Evolutionary conservation across 2,113 vertebrate species (phyloP).

Genomic region (Catagonus wagneri): DNA sequence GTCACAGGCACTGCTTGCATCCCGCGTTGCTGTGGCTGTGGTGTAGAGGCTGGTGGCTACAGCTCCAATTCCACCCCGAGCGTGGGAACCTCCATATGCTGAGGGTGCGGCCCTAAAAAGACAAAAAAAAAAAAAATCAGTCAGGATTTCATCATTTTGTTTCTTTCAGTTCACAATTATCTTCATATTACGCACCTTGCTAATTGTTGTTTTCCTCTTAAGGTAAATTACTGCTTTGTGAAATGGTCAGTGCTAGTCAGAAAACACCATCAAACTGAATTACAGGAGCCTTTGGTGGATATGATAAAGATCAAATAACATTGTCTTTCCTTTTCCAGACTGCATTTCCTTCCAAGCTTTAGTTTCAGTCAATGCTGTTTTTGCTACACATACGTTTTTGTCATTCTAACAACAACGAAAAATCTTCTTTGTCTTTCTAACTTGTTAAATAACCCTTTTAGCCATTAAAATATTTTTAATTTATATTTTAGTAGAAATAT

Average conservation of each 20-base stretch:
- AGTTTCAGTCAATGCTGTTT: conserved; percentile 56
- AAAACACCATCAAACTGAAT: conserved; percentile 64
- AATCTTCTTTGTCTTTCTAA: background rate
- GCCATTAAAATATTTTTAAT: background rate
- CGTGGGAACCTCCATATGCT: too few species aligned
- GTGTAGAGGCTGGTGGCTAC: too few species aligned
- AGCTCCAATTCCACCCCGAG: too few species aligned
- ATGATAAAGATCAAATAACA: conserved; percentile 40
- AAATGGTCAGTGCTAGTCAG: background rate
- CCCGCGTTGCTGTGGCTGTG: too few species aligned
- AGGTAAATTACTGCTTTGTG: conserved; percentile 24
- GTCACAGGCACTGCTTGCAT: too few species aligned
- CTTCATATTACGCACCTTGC: conserved; percentile 24
- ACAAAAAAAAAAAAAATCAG: background rate
- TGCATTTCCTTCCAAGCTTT: conserved; percentile 5
- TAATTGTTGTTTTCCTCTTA: conserved; percentile 62
- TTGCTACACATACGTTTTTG: background rate
- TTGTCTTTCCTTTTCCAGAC: conserved; percentile 34
- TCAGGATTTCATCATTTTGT: conserved; percentile 53
- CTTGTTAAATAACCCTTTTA: background rate
- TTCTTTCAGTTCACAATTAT: conserved; percentile 49
- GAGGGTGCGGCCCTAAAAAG: too few species aligned
- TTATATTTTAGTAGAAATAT: background rate
- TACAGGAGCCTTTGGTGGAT: background rate
- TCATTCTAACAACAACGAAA: conserved; percentile 32